phyloP scores from a whole-genome alignment of 2,797 vertebrate species.

The Euthynnus affinis region DNA sequence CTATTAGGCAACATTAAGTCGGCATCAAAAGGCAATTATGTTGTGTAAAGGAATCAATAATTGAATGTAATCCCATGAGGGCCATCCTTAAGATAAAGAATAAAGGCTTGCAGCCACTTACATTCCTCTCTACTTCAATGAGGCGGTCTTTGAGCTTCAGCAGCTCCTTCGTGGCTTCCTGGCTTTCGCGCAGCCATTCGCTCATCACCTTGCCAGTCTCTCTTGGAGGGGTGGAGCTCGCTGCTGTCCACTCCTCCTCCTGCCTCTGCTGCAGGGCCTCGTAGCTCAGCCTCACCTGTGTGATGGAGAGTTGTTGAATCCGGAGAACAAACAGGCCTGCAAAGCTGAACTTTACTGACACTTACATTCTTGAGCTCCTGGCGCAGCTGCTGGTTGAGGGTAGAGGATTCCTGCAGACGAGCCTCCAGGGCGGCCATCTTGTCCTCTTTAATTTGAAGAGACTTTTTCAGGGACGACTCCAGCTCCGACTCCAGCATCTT shows the following conservation, averaged over 20 bases:
- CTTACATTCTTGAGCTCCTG: slow-evolving; percentile 89
- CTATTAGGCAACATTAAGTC: not conserved
- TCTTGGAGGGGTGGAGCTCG: slow-evolving; percentile 44
- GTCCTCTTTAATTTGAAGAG: slow-evolving; percentile 94
- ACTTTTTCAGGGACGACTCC: slow-evolving; percentile 91
- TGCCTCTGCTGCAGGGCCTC: slow-evolving; percentile 94
- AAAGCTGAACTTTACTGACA: not conserved
- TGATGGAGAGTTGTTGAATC: not conserved
- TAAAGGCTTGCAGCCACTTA: slow-evolving; percentile 72
- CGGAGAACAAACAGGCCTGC: not conserved
- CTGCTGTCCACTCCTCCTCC: slow-evolving; percentile 86
- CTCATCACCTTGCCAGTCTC: slow-evolving; percentile 74
- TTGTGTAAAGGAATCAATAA: not conserved
- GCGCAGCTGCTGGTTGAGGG: slow-evolving; percentile 91
- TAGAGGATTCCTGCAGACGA: slow-evolving; percentile 91
- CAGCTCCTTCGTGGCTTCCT: slow-evolving; percentile 93
- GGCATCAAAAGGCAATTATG: not conserved
- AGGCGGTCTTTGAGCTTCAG: slow-evolving; percentile 93
- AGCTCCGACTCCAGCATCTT: slow-evolving; percentile 93
- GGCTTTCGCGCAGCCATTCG: slow-evolving; percentile 91
- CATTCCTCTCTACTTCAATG: slow-evolving; percentile 95
- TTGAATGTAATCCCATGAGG: not conserved
- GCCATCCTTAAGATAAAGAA: not conserved
- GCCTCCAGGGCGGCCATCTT: slow-evolving; percentile 93
- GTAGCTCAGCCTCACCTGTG: slow-evolving; percentile 92